Conservation (phyloP, 2,113 vertebrate species). For the Anarrhichthys ocellatus region DNA sequence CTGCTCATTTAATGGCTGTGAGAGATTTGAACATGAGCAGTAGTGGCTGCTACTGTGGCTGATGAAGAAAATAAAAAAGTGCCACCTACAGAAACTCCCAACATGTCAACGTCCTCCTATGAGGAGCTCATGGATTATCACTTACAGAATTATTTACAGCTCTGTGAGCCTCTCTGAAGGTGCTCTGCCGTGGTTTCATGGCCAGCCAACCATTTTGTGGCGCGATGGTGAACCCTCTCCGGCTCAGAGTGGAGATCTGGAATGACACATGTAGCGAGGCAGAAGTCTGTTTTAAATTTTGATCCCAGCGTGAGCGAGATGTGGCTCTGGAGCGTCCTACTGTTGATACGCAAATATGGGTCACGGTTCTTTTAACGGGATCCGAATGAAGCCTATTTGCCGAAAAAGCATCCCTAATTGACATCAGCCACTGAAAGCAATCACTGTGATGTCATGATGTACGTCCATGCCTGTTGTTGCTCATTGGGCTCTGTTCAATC, state of each 20-base stretch:
- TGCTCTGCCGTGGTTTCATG: background rate
- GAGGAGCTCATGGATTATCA: background rate
- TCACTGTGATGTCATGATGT: constrained; percentile 49
- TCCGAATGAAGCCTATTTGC: constrained; percentile 59
- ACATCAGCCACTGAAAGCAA: constrained; percentile 62
- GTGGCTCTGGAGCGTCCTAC: constrained; percentile 35
- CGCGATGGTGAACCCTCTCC: constrained; percentile 6
- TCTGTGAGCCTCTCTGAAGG: background rate
- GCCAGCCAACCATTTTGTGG: constrained; percentile 22
- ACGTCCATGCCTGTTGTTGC: constrained; percentile 46
- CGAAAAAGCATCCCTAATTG: constrained; percentile 64
- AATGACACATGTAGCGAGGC: constrained; percentile 52
- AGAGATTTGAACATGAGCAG: constrained; percentile 1
- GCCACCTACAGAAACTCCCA: background rate
- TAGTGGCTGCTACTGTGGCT: background rate
- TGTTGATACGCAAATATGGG: constrained; percentile 49
- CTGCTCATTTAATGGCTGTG: background rate
- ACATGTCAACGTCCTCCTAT: background rate
- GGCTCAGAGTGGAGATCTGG: constrained; percentile 29
- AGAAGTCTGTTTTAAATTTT: constrained; percentile 62
- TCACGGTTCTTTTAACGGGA: constrained; percentile 25
- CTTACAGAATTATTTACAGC: constrained; percentile 33
- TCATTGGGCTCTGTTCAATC: constrained; percentile 54
- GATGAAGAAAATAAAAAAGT: background rate
- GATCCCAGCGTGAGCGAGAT: constrained; percentile 32